Conservation (phyloP, 2,888 invertebrate genomes). For the Balanococcus diminutus region DNA sequence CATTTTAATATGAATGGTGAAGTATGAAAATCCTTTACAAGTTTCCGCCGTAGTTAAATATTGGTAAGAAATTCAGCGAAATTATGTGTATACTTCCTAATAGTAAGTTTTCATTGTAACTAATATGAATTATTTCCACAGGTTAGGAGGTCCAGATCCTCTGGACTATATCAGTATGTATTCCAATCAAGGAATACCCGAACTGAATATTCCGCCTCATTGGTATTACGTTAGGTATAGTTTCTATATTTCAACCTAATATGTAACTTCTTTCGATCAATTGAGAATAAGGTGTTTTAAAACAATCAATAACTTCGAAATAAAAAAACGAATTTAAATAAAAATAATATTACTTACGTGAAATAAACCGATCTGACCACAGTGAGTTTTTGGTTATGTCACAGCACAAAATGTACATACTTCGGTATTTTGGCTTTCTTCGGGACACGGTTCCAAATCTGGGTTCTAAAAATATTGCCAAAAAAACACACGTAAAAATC, state of each 20-base stretch:
- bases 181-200: slow-evolving; percentile 79
- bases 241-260: no score
- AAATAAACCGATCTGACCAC: no score
- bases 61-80: slow-evolving; percentile 71
- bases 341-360: no score
- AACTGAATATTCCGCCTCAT: slow-evolving; percentile 81
- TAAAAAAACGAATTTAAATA: no score
- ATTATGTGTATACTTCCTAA: slow-evolving; percentile 2
- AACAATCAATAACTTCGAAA: no score
- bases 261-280: not conserved
- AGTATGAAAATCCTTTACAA: slow-evolving; percentile 89
- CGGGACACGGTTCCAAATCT: slow-evolving; percentile 82
- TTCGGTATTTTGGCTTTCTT: slow-evolving; percentile 81
- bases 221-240: slow-evolving; percentile 95
- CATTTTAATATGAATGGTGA: no score
- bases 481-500: no score
- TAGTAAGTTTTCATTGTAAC: not conserved
- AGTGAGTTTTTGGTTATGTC: no score
- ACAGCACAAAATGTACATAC: no score
- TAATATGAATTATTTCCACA: no score
- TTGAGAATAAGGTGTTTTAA: no score
- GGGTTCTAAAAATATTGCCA: slow-evolving; percentile 83
- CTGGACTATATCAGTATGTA: slow-evolving; percentile 97
- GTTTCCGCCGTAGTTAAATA: slow-evolving; percentile 87
- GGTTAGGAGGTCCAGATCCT: slow-evolving; percentile 86